phyloP scores from a whole-genome alignment of 2,797 vertebrate species.

The Sebastes cheni region DNA sequence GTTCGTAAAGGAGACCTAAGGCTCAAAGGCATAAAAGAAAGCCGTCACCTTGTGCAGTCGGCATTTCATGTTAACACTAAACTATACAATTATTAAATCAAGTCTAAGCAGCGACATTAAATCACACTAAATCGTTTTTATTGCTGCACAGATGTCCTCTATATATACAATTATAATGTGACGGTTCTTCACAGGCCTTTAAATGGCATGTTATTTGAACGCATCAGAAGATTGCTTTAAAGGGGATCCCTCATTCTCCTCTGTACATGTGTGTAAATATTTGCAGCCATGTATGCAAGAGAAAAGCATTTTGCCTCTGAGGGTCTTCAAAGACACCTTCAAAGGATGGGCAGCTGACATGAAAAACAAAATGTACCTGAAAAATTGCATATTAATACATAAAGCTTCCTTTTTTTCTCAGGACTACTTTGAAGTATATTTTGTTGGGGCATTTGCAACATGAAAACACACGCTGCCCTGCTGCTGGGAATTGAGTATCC shows the following conservation, averaged over 20 bases:
- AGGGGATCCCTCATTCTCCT: background rate
- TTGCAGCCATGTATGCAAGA: background rate
- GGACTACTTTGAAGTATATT: slow-evolving; percentile 20
- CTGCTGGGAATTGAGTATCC: background rate
- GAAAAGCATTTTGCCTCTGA: background rate
- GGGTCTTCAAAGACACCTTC: slow-evolving; percentile 7
- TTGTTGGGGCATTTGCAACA: background rate
- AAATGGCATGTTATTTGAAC: background rate
- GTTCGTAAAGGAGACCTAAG: slow-evolving; percentile 7
- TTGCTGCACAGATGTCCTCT: background rate
- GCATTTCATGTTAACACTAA: slow-evolving; percentile 32
- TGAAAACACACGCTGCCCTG: background rate
- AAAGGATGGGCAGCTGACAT: background rate
- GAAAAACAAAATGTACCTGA: background rate
- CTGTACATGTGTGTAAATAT: background rate
- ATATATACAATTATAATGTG: background rate
- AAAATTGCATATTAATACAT: background rate
- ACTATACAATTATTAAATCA: slow-evolving; percentile 19
- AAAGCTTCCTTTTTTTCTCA: background rate
- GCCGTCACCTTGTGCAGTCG: slow-evolving; percentile 27
- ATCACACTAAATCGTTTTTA: slow-evolving; percentile 11
- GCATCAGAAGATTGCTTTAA: background rate
- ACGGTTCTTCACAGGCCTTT: background rate
- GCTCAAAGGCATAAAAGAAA: slow-evolving; percentile 37
- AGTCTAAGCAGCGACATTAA: slow-evolving; percentile 5